Base-by-base conservation (phyloP, 1,140 invertebrate species). In the Anastrepha obliqua region DNA sequence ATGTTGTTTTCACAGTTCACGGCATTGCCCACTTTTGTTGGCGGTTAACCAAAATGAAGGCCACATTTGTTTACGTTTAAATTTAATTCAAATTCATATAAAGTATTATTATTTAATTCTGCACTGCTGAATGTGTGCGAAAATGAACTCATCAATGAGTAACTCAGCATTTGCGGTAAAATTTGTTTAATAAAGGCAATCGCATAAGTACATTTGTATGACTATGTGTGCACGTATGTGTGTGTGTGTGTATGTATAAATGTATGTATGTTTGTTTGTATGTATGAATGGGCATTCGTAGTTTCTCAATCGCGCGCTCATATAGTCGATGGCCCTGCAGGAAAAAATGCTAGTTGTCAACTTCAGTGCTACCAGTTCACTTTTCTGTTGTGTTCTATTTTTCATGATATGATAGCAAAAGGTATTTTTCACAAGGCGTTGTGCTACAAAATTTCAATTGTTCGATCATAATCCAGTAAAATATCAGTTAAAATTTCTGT, bases 31-130 rank as follows among this genome's bases (percentile, higher is more conserved):
- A 55, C 17, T 81, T 47, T 44, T 55, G 1, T n/a, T 51, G 47
- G 47, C 74, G 67, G 39, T 7, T 78, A 78, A 20, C 47, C 47
- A 55, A 81, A 81, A 55, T 81, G 17, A 81, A 55, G 74, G 74
- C 42, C 74, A 58, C 15, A 55, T 81, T 81, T 81, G 74, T 81
- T 81, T 81, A 81, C 74, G 20, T 62, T 62, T 9, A 81, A 55
- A 81, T 20, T 29, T 17, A n/a, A 29, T 29, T 29, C 29, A 47
- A 47, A 55, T 81, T 13, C 44, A 81, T 13, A n/a, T 4, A 42
- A 81, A 81, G 44, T 55, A n/a, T 81, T 81, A 81, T 81, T 81
- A 81, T 81, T 81, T 81, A 81, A 81, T 81, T 44, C 74, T 29
- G 29, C 47, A 20, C 9, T 55, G n/a, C 47, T 55, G 8, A 11